Evolutionary conservation across 2,113 vertebrate genomes (phyloP).

Genomic region (Amblyornis subalaris): DNA sequence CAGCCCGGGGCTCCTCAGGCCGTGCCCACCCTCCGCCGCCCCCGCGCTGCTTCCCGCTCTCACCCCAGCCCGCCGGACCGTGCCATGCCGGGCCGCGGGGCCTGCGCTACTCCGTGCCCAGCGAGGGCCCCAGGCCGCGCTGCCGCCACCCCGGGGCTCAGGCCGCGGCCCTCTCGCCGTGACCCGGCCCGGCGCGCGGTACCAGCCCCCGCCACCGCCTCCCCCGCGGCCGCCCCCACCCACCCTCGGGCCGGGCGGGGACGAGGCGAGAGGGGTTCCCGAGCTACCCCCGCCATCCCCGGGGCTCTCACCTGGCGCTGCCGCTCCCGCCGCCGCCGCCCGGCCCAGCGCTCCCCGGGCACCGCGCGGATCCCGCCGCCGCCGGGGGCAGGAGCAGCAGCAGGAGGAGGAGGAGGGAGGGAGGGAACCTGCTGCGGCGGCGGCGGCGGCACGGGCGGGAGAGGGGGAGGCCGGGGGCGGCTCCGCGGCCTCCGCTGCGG

Average conservation of each 20-base stretch:
- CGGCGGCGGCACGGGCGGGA: not conserved
- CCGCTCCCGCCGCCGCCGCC: not conserved
- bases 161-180: slow-evolving; percentile 12
- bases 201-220: not conserved
- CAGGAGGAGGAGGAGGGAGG: not conserved
- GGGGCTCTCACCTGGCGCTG: not conserved
- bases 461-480: not conserved
- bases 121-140: not conserved
- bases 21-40: not conserved
- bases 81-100: not conserved
- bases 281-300: not conserved
- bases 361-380: not conserved
- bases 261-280: not conserved
- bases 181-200: not conserved
- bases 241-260: not conserved
- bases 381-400: not conserved
- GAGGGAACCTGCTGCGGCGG: not conserved
- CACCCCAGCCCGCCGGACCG: not conserved
- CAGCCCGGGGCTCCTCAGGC: slow-evolving; percentile 45
- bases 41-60: not conserved
- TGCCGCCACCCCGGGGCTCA: not conserved
- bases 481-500: not conserved
- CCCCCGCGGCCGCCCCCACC: not conserved
- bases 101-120: not conserved
- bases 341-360: not conserved